A percentile compares a stretch with the other conserved stretches of the same genome.
phyloP scores from a whole-genome alignment of 2,797 vertebrate genomes.

The Siniperca undulata region DNA sequence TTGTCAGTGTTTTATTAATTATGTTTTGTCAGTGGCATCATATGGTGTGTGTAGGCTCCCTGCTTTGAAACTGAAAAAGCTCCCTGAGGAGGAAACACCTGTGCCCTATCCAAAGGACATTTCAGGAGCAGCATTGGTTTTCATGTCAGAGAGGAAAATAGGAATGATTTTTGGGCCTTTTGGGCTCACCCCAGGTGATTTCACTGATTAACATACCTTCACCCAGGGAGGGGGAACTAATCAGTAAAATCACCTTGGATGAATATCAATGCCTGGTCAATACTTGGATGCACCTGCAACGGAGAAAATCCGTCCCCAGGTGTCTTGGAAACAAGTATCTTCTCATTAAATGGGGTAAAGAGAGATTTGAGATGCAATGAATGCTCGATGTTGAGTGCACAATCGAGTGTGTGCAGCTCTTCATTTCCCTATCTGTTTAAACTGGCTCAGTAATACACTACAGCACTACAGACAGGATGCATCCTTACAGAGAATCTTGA shows the following conservation, averaged over 20 bases:
- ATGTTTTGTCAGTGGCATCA: neutral
- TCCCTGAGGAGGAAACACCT: constrained; percentile 25
- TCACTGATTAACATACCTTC: constrained; percentile 46
- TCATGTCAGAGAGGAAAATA: constrained; percentile 35
- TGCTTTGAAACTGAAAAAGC: constrained; percentile 25
- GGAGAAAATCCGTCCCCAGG: constrained; percentile 19
- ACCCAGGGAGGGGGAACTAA: constrained; percentile 26
- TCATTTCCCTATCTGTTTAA: constrained; percentile 46
- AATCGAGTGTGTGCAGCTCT: constrained; percentile 23
- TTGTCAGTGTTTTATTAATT: neutral
- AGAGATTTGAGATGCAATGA: constrained; percentile 21
- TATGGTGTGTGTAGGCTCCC: neutral
- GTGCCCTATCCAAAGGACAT: constrained; percentile 14
- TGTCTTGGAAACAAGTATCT: constrained; percentile 33
- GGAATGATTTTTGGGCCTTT: constrained; percentile 22
- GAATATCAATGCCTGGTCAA: constrained; percentile 44
- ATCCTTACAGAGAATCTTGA: constrained; percentile 20
- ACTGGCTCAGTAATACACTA: constrained; percentile 22
- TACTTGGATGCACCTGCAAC: neutral
- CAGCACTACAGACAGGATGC: constrained; percentile 3
- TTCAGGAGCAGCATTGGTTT: constrained; percentile 11
- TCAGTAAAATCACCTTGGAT: constrained; percentile 47
- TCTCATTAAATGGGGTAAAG: constrained; percentile 29
- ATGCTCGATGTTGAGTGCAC: constrained; percentile 37
- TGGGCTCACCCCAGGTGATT: constrained; percentile 24